Evolutionary conservation across 2,113 vertebrate genomes (phyloP).

Genomic region (Nycticryphes semicollaris): DNA sequence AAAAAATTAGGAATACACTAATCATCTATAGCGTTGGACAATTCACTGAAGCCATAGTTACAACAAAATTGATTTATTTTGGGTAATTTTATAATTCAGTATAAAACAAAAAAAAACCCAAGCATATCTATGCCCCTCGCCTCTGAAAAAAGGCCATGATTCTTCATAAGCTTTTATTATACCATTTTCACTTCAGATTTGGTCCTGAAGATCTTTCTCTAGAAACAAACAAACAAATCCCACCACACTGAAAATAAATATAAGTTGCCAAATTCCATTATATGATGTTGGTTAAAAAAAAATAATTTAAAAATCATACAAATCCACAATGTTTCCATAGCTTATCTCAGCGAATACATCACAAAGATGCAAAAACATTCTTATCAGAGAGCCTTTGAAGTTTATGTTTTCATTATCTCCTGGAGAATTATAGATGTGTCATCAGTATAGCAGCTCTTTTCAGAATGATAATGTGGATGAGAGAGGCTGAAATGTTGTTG

Average conservation of each 20-base stretch:
- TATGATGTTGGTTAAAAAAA: not conserved
- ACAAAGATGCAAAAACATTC: not conserved
- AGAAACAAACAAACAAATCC: not conserved
- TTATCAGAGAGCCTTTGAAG: not conserved
- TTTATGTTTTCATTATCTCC: not conserved
- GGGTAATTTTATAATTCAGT: not conserved
- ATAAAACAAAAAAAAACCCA: not conserved
- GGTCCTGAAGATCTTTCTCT: not conserved
- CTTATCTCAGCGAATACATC: not conserved
- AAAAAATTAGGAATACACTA: not conserved
- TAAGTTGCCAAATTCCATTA: not conserved
- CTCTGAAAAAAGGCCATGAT: not conserved
- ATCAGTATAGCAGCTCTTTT: not conserved
- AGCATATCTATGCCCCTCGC: fast-evolving
- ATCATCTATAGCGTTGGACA: not conserved
- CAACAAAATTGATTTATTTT: not conserved
- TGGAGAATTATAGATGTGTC: not conserved
- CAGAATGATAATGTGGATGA: not conserved
- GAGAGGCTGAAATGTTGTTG: not conserved
- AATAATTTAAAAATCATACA: not conserved
- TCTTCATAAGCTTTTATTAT: not conserved
- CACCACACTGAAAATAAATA: not conserved
- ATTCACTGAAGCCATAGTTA: not conserved
- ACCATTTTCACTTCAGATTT: not conserved
- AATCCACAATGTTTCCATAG: not conserved